These are phyloP conservation scores for Cebus imitator DNA, from an alignment of 2,113 vertebrate genomes.

Conservation along the genomic window DNA sequence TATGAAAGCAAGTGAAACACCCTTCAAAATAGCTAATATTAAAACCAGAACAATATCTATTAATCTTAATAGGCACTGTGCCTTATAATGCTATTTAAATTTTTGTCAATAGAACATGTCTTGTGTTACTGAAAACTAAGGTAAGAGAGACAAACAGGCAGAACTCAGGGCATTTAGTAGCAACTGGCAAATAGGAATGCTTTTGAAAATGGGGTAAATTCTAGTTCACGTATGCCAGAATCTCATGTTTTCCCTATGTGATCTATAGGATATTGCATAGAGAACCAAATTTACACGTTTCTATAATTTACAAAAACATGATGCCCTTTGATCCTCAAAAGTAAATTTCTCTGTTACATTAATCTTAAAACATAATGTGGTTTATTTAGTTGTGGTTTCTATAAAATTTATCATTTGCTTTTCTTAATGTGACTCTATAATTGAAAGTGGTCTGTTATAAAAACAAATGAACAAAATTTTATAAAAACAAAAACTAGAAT, in stretches of 20 bases:
- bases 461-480: constrained; percentile 17
- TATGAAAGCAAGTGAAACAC: background rate
- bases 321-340: constrained; percentile 34
- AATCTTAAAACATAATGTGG: background rate
- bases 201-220: constrained; percentile 54
- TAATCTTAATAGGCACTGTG: constrained; percentile 11
- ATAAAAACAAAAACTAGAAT: constrained; percentile 42
- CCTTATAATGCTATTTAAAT: background rate
- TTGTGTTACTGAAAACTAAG: constrained; percentile 1
- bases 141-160: constrained; percentile 12
- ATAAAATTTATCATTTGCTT: constrained; percentile 50
- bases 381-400: constrained; percentile 32
- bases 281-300: background rate
- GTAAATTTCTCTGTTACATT: constrained; percentile 51
- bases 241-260: background rate
- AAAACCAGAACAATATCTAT: background rate
- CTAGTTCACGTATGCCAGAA: background rate
- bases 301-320: constrained; percentile 33
- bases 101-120: constrained; percentile 34
- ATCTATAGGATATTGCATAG: constrained; percentile 7
- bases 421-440: constrained; percentile 61
- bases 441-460: constrained; percentile 49
- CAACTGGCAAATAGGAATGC: constrained; percentile 26
- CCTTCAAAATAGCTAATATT: constrained; percentile 29
- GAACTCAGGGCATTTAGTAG: background rate